A percentile compares a stretch with the other conserved stretches of the same genome.
These are phyloP conservation scores for Drosophila mulleri DNA, from an alignment of 2,888 invertebrate genomes.

Conservation along the genomic window DNA sequence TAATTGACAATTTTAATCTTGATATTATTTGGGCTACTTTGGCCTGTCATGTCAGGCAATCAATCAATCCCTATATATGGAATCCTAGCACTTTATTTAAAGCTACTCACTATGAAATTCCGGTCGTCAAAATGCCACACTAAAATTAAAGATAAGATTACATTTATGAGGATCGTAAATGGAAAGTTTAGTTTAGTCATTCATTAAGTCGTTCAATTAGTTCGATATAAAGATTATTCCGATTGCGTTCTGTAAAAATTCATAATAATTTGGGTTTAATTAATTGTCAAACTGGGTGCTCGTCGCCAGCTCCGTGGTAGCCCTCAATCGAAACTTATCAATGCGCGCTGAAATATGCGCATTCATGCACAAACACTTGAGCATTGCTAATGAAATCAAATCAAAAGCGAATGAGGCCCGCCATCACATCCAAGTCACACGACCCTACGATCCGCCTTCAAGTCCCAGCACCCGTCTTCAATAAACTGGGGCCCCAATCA, in stretches of 20 bases:
- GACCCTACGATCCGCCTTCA: constrained; percentile 51
- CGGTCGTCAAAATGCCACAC: background rate
- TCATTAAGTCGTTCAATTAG: background rate
- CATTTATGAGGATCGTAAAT: background rate
- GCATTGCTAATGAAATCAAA: constrained; percentile 66
- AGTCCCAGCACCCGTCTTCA: constrained; percentile 15
- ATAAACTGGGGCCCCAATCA: constrained; percentile 4
- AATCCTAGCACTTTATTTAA: no score
- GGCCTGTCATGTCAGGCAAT: background rate
- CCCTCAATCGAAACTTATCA: constrained; percentile 37
- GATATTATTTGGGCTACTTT: background rate
- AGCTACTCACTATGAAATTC: background rate
- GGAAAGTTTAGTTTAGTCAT: constrained; percentile 1
- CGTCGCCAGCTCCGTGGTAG: background rate
- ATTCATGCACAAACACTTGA: constrained; percentile 20
- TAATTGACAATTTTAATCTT: background rate
- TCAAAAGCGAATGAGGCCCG: constrained; percentile 55
- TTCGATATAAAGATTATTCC: constrained; percentile 1
- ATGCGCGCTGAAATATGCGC: constrained; percentile 30
- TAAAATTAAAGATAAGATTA: background rate
- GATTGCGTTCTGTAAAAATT: constrained; percentile 33
- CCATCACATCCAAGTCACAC: constrained; percentile 67
- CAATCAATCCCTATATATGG: background rate
- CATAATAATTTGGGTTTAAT: constrained; percentile 44
- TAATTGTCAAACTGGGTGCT: constrained; percentile 40